Percentiles rank a stretch among this genome's conserved stretches.
phyloP scores from a whole-genome alignment of 2,113 vertebrate species.

The Lepus timidus region DNA sequence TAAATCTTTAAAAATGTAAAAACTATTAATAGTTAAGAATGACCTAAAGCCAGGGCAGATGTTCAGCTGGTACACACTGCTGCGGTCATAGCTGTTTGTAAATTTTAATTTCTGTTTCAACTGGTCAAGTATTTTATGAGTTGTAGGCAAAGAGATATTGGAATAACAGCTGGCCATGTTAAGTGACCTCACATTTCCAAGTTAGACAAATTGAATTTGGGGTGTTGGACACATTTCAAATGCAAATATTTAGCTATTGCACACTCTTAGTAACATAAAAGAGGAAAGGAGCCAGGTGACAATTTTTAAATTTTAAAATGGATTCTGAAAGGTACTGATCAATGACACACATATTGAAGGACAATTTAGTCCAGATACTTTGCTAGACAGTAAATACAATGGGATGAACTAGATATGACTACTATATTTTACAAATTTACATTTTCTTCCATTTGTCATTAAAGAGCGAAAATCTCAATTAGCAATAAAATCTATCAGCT shows the following conservation, averaged over 20 bases:
- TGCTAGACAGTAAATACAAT: background rate
- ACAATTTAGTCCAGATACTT: background rate
- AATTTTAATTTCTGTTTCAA: conserved; percentile 16
- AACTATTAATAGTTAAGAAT: background rate
- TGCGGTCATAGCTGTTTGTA: background rate
- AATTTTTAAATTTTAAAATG: conserved; percentile 14
- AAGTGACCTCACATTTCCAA: background rate
- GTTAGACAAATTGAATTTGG: background rate
- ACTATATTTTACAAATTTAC: background rate
- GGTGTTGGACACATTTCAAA: conserved; percentile 40
- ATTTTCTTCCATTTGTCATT: background rate
- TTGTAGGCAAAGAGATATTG: background rate
- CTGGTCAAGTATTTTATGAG: conserved; percentile 25
- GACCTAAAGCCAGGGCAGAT: background rate
- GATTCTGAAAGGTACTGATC: conserved; percentile 1
- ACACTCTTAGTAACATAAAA: conserved; percentile 21
- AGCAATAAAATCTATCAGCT: background rate
- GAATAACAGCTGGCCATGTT: conserved; percentile 3
- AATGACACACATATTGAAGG: background rate
- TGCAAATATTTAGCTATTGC: conserved; percentile 45
- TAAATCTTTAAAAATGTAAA: too few species aligned
- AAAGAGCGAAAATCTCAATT: background rate
- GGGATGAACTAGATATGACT: background rate
- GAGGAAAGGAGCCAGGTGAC: conserved; percentile 6
- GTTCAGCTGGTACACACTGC: background rate